A percentile compares a stretch with the other conserved stretches of the same genome.
Evolutionary conservation across 1,140 invertebrate species (phyloP).

Genomic region (Subanguina moxae): DNA sequence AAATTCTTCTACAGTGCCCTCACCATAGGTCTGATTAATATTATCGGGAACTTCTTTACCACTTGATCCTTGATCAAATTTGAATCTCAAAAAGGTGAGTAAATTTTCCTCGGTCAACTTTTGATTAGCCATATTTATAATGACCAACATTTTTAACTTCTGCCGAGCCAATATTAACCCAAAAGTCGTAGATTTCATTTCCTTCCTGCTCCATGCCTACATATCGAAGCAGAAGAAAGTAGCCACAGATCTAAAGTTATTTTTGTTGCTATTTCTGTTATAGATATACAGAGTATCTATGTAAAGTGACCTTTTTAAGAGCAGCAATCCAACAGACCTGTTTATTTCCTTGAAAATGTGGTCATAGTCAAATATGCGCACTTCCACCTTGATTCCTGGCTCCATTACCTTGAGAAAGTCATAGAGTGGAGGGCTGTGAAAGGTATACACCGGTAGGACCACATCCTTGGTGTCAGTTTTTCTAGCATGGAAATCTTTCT

Average conservation of each 20-base stretch:
- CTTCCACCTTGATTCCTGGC: slow-evolving; percentile 25
- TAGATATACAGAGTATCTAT: no score
- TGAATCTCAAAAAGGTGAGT: no score
- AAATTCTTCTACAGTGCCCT: no score
- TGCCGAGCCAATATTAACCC: slow-evolving; percentile 35
- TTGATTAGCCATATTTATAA: no score
- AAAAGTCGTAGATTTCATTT: slow-evolving; percentile 31
- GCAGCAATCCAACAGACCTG: slow-evolving; percentile 29
- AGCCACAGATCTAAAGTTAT: slow-evolving; percentile 30
- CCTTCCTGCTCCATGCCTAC: slow-evolving; percentile 18
- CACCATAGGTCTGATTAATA: no score
- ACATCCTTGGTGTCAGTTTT: not conserved
- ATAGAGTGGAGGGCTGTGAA: slow-evolving; percentile 16
- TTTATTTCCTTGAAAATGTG: slow-evolving; percentile 17
- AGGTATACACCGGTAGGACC: slow-evolving; percentile 12
- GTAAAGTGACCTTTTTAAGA: slow-evolving; percentile 17
- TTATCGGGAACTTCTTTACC: no score
- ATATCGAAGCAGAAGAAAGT: slow-evolving; percentile 25
- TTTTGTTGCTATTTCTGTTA: no score
- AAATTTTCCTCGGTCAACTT: no score
- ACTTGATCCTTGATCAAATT: no score
- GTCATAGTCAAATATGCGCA: slow-evolving; percentile 28
- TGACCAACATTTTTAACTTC: slow-evolving; percentile 27
- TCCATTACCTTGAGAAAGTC: slow-evolving; percentile 21
- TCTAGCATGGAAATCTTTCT: not conserved